Evolutionary conservation across 2,113 vertebrate species (phyloP), one percentile per base, ranked within the genome.

Genomic region (Neopipo cinnamomea): DNA sequence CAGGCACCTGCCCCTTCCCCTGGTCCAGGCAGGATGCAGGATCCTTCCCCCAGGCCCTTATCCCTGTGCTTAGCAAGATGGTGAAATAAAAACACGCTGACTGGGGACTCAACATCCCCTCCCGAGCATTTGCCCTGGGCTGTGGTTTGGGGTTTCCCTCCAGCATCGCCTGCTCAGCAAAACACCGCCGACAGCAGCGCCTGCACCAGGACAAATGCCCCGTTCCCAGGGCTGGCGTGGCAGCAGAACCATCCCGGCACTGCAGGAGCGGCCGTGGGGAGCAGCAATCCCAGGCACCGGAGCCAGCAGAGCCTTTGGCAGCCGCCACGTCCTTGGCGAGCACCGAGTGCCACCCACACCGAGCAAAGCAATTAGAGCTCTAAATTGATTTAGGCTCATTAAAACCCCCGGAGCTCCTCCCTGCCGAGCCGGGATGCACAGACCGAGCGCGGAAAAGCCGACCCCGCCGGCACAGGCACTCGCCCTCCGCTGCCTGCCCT

Each of bases 161-260:
- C 0, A 2, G 82, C 61, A 56, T 12, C 16, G 14, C n/a, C 72
- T 12, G 77, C 76, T 66, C 89, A 52, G 83, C 91, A 75, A 47
- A 82, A 25, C 37, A 5, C 49, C 0, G 42, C 44, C 2, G 22
- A 4, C 12, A 55, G 59, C 72, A 52, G 61, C 1, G 6, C 76
- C 65, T 6, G 4, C 1, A 1, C 63, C 8, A 21, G 65, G 70
- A 27, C 65, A 72, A 42, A 68, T 23, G 3, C 18, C 46, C 41
- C 1, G 1, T 3, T 91, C 63, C 50, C 65, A 8, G 63, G 20
- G 61, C 5, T 1, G 18, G 27, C 0, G 23, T 5, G 0, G 3
- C 8, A 2, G 27, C 53, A 0, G 63, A 35, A 55, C 47, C 28
- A 2, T 15, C 21, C 5, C 4, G 4, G 62, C 9, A 2, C 4